A percentile compares a stretch with the other conserved stretches of the same genome.
Evolutionary conservation across 2,113 vertebrate species (phyloP).

Genomic region (Nyctereutes procyonoides): DNA sequence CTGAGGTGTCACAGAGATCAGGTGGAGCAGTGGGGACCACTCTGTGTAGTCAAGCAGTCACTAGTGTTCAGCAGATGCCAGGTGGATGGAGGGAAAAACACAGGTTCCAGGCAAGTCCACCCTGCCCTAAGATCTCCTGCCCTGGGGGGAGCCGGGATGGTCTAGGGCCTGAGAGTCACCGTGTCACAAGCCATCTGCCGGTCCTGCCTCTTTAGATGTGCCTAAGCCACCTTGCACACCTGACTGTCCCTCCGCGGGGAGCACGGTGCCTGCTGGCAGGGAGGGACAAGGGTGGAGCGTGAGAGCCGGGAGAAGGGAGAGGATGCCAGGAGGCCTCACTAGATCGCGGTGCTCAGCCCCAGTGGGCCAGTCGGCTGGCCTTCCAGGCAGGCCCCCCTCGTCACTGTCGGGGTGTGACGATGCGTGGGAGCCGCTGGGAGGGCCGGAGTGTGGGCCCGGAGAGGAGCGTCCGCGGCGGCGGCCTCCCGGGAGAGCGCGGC

Average conservation of each 20-base stretch:
- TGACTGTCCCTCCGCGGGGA: not conserved
- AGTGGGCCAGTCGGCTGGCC: not conserved
- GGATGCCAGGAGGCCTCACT: not conserved
- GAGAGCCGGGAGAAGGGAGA: not conserved
- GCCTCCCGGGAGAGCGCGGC: not conserved
- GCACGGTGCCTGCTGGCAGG: not conserved
- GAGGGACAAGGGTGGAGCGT: no score
- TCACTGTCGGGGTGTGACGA: no score
- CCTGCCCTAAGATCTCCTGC: not conserved
- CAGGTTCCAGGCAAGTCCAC: not conserved
- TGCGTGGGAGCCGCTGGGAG: not conserved
- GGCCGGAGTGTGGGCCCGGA: rapidly evolving
- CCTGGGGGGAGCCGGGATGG: not conserved
- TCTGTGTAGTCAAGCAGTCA: rapidly evolving
- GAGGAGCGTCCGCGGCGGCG: not conserved
- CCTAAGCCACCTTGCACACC: not conserved
- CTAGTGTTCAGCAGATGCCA: not conserved
- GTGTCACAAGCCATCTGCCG: not conserved
- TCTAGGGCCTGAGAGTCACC: not conserved
- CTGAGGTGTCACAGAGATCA: rapidly evolving
- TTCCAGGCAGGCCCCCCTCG: not conserved
- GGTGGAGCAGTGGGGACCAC: rapidly evolving
- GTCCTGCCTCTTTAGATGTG: not conserved
- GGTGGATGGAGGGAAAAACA: not conserved
- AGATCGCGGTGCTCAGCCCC: not conserved